These are phyloP conservation scores for Chrysogorgia sp. DNA, from an alignment of 92 coral and sea anemone genomes.

Conservation along the genomic window DNA sequence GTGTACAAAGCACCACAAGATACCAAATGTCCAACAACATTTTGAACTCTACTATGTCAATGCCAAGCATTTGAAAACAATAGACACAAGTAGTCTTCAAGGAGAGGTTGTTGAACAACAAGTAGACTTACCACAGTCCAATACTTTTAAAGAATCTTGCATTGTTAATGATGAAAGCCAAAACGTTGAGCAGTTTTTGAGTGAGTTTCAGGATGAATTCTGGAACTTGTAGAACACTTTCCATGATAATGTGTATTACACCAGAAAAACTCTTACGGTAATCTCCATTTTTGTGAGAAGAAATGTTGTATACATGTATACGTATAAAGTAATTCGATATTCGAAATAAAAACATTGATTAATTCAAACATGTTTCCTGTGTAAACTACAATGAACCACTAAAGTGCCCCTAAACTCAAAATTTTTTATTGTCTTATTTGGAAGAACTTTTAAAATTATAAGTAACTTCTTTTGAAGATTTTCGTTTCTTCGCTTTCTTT, in stretches of 20 bases:
- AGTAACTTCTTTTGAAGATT: too few species aligned
- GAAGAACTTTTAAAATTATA: too few species aligned
- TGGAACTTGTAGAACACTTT: too few species aligned
- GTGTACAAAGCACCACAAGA: not conserved
- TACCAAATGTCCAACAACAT: not conserved
- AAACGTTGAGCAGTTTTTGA: constrained; percentile 8
- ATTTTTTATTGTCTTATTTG: too few species aligned
- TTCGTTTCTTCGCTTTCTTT: not conserved
- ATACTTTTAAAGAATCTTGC: not conserved
- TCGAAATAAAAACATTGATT: constrained; percentile 13
- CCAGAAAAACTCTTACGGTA: not conserved
- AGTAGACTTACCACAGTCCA: constrained; percentile 9
- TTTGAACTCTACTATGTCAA: not conserved
- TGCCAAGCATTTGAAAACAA: too few species aligned
- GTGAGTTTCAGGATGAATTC: constrained; percentile 8
- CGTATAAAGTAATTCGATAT: constrained; percentile 23
- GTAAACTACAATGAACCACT: not conserved
- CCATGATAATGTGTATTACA: too few species aligned
- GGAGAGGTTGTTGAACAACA: not conserved
- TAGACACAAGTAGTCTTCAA: not conserved
- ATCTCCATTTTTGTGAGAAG: constrained; percentile 24
- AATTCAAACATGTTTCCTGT: not conserved
- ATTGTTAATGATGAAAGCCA: not conserved
- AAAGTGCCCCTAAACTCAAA: too few species aligned
- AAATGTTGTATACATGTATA: constrained; percentile 17